These are phyloP conservation scores for Thumatha senex DNA, from an alignment of 2,888 invertebrate genomes.

Conservation along the genomic window DNA sequence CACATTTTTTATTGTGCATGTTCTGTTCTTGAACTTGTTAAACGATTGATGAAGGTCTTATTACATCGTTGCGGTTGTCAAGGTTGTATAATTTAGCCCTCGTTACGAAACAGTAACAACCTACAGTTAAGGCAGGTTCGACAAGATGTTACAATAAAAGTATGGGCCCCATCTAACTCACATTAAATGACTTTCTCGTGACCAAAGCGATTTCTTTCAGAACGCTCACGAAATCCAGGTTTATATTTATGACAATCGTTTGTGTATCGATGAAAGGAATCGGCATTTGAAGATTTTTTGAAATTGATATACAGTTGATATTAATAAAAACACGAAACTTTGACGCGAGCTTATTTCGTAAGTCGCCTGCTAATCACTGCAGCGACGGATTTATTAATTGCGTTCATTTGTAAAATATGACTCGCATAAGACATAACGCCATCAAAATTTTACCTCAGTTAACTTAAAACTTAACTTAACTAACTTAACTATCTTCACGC, in stretches of 20 bases:
- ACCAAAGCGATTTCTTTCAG: constrained; percentile 66
- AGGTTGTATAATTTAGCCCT: constrained; percentile 59
- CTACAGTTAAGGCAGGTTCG: constrained; percentile 65
- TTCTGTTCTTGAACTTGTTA: constrained; percentile 59
- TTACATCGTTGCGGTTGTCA: constrained; percentile 42
- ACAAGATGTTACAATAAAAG: constrained; percentile 67
- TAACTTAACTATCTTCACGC: too few relatives aligned
- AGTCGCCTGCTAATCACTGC: constrained; percentile 21
- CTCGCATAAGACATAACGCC: not conserved
- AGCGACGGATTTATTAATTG: not conserved
- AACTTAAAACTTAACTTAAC: too few relatives aligned
- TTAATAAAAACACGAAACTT: constrained; percentile 51
- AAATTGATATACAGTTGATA: constrained; percentile 53
- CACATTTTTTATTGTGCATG: constrained; percentile 6
- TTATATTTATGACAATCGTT: constrained; percentile 65
- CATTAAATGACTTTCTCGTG: constrained; percentile 67
- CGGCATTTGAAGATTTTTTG: constrained; percentile 43
- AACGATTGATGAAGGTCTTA: constrained; percentile 46
- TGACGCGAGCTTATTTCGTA: constrained; percentile 35
- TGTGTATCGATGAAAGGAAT: constrained; percentile 53
- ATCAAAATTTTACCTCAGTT: too few relatives aligned
- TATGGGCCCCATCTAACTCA: constrained; percentile 62
- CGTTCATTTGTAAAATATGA: not conserved
- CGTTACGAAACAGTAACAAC: constrained; percentile 60
- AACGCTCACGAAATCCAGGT: constrained; percentile 71